Base-by-base conservation (phyloP, 1,140 invertebrate species). In the Rhyacophila brunnea region DNA sequence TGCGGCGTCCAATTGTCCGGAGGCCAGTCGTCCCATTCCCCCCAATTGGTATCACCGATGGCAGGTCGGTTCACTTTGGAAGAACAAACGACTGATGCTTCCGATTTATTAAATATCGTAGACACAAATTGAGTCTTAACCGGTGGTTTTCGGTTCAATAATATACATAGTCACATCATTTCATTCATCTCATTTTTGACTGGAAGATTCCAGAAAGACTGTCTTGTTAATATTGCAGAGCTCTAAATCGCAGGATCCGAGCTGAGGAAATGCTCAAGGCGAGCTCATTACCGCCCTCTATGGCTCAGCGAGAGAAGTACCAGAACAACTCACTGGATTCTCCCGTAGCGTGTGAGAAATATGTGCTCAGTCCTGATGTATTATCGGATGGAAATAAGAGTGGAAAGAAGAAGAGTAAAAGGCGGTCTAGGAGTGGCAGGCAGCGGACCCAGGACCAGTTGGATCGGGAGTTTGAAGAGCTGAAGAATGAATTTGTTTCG, bases 231-330 rank as follows among this genome's bases (percentile, higher is more conserved):
- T n/a, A n/a, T 68, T 71, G 57, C 50, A 87, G 86, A 57, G 77
- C 83, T 38, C 72, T 89, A 49, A 85, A 85, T 63, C 86, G 85
- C 64, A 83, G 82, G 64, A 80, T 89, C 1, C 74, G 87, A 55
- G 81, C 87, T 0, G 83, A 86, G 63, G 86, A 88, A 69, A 75
- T 89, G 74, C 70, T 89, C 57, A 83, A 82, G 57, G 80, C 77
- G 2, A 80, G 87, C 1, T 85, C 81, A 9, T 74, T 87, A 46
- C 87, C 87, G 7, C 86, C 86, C 0, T 84, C 82, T 4, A 88
- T 88, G 86, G 85, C 83, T 0, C 74, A 81, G 36, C 70, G 87
- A 36, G 85, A 87, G 63, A 80, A 75, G 54, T 64, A 73, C 0
- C 72, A 71, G 50, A 71, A 72, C 10, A 75, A 77, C 10, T n/a